Conservation (phyloP, 2,113 vertebrate species). For the Astur gentilis region DNA sequence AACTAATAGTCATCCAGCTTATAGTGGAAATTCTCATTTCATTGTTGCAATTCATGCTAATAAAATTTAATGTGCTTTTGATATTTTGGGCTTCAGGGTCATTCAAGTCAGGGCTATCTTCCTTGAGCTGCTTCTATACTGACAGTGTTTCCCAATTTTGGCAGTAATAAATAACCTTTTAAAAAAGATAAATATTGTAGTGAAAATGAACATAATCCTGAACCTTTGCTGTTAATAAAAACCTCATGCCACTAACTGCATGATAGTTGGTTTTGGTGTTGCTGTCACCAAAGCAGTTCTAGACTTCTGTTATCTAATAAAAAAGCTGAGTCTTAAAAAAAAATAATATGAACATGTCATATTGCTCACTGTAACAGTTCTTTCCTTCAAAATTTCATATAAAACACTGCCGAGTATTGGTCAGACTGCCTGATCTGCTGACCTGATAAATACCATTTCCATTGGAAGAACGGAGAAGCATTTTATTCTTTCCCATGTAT, state of each 20-base stretch:
- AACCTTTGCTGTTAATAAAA: background rate
- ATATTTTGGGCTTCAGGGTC: background rate
- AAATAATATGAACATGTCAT: background rate
- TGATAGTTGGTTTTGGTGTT: background rate
- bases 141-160: background rate
- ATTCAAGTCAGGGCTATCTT: background rate
- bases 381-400: background rate
- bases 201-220: background rate
- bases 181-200: background rate
- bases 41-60: background rate
- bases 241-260: background rate
- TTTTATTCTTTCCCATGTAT: background rate
- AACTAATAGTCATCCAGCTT: background rate
- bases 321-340: background rate
- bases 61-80: background rate
- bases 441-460: background rate
- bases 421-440: background rate
- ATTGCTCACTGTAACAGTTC: background rate
- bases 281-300: background rate
- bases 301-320: background rate
- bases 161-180: background rate
- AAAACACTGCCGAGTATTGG: background rate
- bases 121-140: background rate
- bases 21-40: background rate
- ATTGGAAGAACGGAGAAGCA: background rate